These are phyloP conservation scores for Andrena camellia DNA, from an alignment of 2,888 invertebrate genomes.

Conservation along the genomic window DNA sequence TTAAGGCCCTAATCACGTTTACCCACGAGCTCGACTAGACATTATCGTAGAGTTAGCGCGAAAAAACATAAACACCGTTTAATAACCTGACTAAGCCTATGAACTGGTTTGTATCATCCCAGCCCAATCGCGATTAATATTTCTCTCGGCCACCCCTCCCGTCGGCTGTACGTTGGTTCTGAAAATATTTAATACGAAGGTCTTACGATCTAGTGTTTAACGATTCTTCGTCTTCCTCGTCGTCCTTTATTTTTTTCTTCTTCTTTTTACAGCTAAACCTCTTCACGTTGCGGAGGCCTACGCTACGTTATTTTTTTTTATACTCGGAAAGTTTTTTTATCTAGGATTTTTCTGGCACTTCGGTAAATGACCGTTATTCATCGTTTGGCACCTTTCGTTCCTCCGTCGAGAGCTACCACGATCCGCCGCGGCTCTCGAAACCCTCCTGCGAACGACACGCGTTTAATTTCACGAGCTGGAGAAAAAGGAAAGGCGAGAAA, in stretches of 20 bases:
- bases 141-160: constrained; percentile 20
- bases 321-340: constrained; percentile 51
- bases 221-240: not conserved
- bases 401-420: constrained; percentile 44
- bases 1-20: constrained; percentile 47
- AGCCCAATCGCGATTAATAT: constrained; percentile 50
- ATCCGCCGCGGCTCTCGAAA: constrained; percentile 45
- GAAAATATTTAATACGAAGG: constrained; percentile 52
- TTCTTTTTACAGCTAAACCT: constrained; percentile 28
- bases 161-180: constrained; percentile 33
- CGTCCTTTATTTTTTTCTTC: not conserved
- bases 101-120: constrained; percentile 42
- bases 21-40: constrained; percentile 32
- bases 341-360: constrained; percentile 64
- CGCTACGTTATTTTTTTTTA: constrained; percentile 24
- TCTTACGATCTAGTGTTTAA: constrained; percentile 47
- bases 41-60: constrained; percentile 37
- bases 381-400: constrained; percentile 50
- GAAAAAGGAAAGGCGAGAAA: constrained; percentile 74
- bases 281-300: constrained; percentile 26
- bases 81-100: constrained; percentile 51
- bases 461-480: constrained; percentile 59
- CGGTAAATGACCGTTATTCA: constrained; percentile 49
- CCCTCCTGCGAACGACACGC: constrained; percentile 53
- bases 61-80: constrained; percentile 58